Percentiles rank a stretch among this genome's conserved stretches.
phyloP scores from a whole-genome alignment of 35 echinoderm and acorn worm genomes.

The Chiridota heheva region DNA sequence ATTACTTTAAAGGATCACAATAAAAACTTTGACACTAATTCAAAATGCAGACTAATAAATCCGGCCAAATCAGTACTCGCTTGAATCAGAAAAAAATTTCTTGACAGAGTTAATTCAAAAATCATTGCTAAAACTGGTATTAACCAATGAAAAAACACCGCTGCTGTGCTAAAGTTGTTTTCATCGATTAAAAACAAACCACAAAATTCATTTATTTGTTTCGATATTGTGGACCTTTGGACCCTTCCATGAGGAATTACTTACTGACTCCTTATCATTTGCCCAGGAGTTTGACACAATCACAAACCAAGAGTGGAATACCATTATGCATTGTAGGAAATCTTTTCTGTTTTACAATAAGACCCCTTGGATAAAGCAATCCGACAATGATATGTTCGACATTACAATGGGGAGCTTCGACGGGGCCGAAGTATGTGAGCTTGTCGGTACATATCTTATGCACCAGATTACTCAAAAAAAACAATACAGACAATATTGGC shows the following conservation, averaged over 20 bases:
- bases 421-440: conserved; percentile 49
- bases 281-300: background rate
- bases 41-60: background rate
- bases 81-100: background rate
- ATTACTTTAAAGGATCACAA: background rate
- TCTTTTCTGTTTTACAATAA: background rate
- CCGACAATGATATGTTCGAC: background rate
- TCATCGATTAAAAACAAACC: background rate
- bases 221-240: background rate
- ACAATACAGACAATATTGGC: conserved; percentile 11
- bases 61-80: background rate
- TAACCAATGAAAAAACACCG: background rate
- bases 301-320: background rate
- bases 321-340: conserved; percentile 27
- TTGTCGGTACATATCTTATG: conserved; percentile 30
- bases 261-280: background rate
- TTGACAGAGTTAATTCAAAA: conserved; percentile 9
- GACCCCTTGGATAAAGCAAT: background rate
- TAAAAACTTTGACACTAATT: background rate
- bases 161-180: conserved; percentile 13
- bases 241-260: background rate
- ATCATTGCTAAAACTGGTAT: background rate
- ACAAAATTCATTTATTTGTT: background rate
- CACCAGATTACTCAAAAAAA: conserved; percentile 1
- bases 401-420: conserved; percentile 50